Base-by-base conservation (phyloP, 2,797 vertebrate genomes). In the Melanotaenia pygmaea region DNA sequence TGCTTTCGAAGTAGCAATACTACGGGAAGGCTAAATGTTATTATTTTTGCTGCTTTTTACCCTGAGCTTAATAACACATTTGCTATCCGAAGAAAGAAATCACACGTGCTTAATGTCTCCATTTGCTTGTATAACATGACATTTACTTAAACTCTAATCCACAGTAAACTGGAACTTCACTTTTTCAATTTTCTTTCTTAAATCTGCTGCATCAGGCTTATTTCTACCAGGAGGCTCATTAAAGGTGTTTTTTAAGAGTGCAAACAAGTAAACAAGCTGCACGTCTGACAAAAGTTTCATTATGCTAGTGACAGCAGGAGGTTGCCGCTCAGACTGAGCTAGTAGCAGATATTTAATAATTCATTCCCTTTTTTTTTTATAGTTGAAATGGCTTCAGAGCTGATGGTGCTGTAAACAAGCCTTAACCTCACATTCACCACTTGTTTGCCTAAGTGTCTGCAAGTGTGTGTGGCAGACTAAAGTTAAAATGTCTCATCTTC, bases 311-410 rank as follows among this genome's bases (percentile, higher is more conserved):
- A 8, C 43, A 20, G 5, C 16, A 56, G 56, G 61, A 5, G 57
- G 26, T 59, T 35, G 14, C 3, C n/a, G 59, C 35, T 61, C 65
- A 35, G 37, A 38, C 68, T 69, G 35, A 72, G 20, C 26, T 11
- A 32, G 54, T 2, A 51, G 74, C 57, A 45, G 56, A 65, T 34
- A 20, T 50, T 64, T 62, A 57, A 74, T 74, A 62, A 79, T 79
- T 74, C 72, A 82, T 84, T 83, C 72, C 53, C 34, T 40, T 40
- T 43, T 81, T 43, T 81, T 66, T 81, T 61, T 64, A 83, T 60
- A 76, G 74, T 76, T 59, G 64, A 58, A 82, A 75, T 56, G 26
- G 59, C 50, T 73, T 73, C 67, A 67, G 30, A 64, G 58, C 54
- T 74, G 26, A 47, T 7, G 50, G 38, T 24, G 64, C 64, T 80